Conservation (phyloP, 2,888 invertebrate species). For the Phania funesta region DNA sequence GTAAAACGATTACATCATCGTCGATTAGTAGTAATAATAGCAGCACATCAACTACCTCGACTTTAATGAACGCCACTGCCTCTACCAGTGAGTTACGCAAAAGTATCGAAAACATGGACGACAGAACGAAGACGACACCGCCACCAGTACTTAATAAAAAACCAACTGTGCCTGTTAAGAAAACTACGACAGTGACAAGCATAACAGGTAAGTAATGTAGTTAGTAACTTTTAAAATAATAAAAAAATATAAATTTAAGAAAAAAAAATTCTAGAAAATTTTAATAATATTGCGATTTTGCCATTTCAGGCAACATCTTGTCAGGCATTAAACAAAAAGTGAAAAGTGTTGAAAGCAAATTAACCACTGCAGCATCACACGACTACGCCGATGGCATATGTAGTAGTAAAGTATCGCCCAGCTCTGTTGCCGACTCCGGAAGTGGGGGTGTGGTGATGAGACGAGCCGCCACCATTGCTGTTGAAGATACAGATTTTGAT, state of each 20-base stretch:
- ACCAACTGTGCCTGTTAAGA: constrained; percentile 85
- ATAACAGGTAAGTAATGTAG: constrained; percentile 75
- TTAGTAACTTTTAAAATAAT: too few relatives aligned
- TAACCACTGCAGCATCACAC: constrained; percentile 76
- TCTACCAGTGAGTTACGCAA: constrained; percentile 75
- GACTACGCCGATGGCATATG: constrained; percentile 81
- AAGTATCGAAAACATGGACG: constrained; percentile 79
- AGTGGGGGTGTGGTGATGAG: constrained; percentile 73
- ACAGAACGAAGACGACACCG: constrained; percentile 79
- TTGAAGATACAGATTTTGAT: constrained; percentile 82
- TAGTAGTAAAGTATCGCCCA: constrained; percentile 79
- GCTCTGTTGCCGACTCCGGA: constrained; percentile 70
- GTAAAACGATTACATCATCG: constrained; percentile 62
- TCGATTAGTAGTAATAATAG: constrained; percentile 59
- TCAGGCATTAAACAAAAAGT: constrained; percentile 84
- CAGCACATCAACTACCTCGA: constrained; percentile 59
- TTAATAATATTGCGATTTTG: background rate
- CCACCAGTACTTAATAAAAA: constrained; percentile 83
- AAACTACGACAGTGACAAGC: constrained; percentile 84
- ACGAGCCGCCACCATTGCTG: constrained; percentile 75
- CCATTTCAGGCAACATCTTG: constrained; percentile 81
- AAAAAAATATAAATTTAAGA: too few relatives aligned
- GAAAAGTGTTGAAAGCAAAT: constrained; percentile 82
- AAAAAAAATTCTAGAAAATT: background rate
- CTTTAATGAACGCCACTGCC: constrained; percentile 49